Conservation (phyloP, 2,888 invertebrate species). For the Lasius platythorax region DNA sequence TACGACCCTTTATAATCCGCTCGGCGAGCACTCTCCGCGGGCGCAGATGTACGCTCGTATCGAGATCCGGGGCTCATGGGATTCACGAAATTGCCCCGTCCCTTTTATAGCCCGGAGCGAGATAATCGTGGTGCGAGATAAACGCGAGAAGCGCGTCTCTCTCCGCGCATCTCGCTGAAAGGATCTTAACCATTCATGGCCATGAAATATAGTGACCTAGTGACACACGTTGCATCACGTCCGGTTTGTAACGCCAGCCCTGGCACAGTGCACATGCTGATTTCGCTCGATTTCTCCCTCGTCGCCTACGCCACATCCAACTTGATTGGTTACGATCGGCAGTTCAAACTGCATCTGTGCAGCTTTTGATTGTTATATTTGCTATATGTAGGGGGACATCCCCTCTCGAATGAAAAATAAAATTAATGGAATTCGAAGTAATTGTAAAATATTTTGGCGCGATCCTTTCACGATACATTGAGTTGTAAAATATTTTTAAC, state of each 20-base stretch:
- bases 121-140: conserved; percentile 53
- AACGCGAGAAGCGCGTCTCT: conserved; percentile 65
- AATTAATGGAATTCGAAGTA: not conserved
- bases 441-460: conserved; percentile 16
- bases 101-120: conserved; percentile 59
- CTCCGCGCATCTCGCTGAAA: conserved; percentile 52
- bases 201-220: conserved; percentile 68
- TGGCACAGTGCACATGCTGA: conserved; percentile 48
- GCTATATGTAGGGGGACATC: not conserved
- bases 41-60: conserved; percentile 68
- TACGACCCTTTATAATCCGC: conserved; percentile 62
- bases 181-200: conserved; percentile 72
- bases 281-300: not conserved
- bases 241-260: conserved; percentile 26
- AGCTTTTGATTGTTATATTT: conserved; percentile 30
- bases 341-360: conserved; percentile 31
- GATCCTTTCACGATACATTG: not conserved
- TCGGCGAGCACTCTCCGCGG: conserved; percentile 44
- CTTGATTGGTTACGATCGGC: conserved; percentile 24
- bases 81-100: conserved; percentile 68
- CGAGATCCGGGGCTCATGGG: conserved; percentile 62
- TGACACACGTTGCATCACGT: conserved; percentile 64
- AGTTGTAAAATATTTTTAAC: conserved; percentile 16
- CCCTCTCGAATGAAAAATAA: conserved; percentile 20
- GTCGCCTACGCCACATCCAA: conserved; percentile 24